Conservation (phyloP, 2,113 vertebrate species). For the mouse (Mus musculus) region DNA sequence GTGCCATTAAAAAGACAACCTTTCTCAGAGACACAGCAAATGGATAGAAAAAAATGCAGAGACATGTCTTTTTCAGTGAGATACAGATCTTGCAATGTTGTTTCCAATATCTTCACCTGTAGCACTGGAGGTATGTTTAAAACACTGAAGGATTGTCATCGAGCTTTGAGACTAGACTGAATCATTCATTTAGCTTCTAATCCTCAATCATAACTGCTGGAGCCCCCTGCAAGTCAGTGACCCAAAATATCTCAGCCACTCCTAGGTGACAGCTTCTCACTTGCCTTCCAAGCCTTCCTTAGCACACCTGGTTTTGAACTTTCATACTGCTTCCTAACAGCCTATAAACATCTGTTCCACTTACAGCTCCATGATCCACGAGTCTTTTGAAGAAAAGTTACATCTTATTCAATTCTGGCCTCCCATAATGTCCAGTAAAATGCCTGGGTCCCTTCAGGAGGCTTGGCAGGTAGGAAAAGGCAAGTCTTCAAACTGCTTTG, state of each 20-base stretch:
- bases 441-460: neutral
- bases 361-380: neutral
- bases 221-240: neutral
- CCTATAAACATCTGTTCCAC: neutral
- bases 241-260: fast-evolving
- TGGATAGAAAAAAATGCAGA: conserved; percentile 19
- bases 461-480: conserved; percentile 7
- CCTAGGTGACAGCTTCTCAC: neutral
- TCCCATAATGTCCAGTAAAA: neutral
- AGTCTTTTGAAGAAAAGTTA: neutral
- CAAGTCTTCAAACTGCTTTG: neutral
- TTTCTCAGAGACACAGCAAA: conserved; percentile 4
- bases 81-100: conserved; percentile 13
- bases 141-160: neutral
- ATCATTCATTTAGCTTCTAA: neutral
- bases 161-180: neutral
- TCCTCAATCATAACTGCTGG: neutral
- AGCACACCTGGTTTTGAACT: neutral
- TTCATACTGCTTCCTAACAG: neutral
- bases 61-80: neutral
- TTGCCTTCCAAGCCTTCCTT: neutral
- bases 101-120: conserved; percentile 6
- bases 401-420: neutral
- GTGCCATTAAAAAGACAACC: conserved; percentile 28
- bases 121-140: neutral